Evolutionary conservation across 2,888 invertebrate genomes (phyloP).

Genomic region (Nomada flava): DNA sequence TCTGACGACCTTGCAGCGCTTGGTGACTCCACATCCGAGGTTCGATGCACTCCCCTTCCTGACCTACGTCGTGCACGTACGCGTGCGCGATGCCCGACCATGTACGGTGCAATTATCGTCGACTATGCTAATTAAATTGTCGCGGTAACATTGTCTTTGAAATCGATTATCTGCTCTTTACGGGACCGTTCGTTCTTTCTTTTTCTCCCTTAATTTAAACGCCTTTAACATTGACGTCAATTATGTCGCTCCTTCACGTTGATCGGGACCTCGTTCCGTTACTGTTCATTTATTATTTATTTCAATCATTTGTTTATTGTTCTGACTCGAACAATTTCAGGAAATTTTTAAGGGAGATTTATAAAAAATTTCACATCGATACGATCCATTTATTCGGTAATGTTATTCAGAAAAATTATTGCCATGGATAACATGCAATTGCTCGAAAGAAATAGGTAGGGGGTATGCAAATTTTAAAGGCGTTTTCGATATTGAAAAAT

Average conservation of each 20-base stretch:
- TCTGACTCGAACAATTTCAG: neutral
- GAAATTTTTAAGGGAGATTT: neutral
- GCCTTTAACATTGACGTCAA: no score
- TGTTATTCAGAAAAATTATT: no score
- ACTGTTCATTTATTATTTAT: no score
- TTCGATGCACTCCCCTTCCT: constrained; percentile 58
- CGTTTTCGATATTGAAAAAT: no score
- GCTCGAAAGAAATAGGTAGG: no score
- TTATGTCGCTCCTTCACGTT: no score
- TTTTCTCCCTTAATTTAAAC: no score
- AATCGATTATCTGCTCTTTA: constrained; percentile 8
- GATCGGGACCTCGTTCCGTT: no score
- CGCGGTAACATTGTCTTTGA: constrained; percentile 14
- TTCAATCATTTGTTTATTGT: neutral
- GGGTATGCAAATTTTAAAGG: no score
- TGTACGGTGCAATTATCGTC: constrained; percentile 49
- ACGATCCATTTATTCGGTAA: neutral
- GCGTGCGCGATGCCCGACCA: constrained; percentile 19
- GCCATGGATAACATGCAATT: no score
- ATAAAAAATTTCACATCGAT: neutral
- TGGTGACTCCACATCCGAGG: constrained; percentile 38
- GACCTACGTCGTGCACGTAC: constrained; percentile 51
- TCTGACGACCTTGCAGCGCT: constrained; percentile 46
- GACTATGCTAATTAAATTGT: constrained; percentile 51
- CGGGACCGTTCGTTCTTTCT: neutral